Conservation (phyloP, 2,797 vertebrate genomes). For the Parauchenoglanis ngamensis region DNA sequence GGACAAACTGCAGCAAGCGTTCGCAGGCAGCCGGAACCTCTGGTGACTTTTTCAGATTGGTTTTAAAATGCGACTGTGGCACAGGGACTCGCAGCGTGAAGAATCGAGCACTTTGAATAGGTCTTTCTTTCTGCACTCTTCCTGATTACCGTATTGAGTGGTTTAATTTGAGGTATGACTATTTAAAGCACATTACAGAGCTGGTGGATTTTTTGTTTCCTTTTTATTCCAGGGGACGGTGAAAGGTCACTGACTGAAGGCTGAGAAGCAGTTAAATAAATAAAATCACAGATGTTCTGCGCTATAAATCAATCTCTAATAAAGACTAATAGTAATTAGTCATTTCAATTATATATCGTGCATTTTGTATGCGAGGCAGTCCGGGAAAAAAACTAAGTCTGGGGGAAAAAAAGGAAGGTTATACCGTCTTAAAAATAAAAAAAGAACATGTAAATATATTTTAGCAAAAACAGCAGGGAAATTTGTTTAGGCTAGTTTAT, state of each 20-base stretch:
- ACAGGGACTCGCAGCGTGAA: conserved; percentile 38
- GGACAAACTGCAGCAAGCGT: conserved; percentile 54
- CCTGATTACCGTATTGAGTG: no score
- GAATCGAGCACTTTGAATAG: neutral
- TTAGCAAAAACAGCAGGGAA: neutral
- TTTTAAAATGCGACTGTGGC: conserved; percentile 51
- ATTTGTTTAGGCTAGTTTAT: neutral
- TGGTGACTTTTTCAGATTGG: conserved; percentile 56
- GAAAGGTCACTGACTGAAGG: neutral
- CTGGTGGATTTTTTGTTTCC: no score
- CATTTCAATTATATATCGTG: neutral
- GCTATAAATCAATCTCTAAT: neutral
- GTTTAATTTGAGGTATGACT: conserved; percentile 5
- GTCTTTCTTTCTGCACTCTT: conserved; percentile 11
- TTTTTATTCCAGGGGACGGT: neutral
- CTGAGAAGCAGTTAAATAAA: neutral
- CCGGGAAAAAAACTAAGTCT: no score
- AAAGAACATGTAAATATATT: neutral
- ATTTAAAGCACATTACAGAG: neutral
- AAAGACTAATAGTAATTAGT: neutral
- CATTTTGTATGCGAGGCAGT: neutral
- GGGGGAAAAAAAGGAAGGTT: neutral
- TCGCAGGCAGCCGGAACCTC: conserved; percentile 52
- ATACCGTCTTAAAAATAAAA: neutral
- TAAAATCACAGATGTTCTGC: neutral